Evolutionary conservation across 2,888 invertebrate species (phyloP).

Genomic region (Cremastinae sp.): DNA sequence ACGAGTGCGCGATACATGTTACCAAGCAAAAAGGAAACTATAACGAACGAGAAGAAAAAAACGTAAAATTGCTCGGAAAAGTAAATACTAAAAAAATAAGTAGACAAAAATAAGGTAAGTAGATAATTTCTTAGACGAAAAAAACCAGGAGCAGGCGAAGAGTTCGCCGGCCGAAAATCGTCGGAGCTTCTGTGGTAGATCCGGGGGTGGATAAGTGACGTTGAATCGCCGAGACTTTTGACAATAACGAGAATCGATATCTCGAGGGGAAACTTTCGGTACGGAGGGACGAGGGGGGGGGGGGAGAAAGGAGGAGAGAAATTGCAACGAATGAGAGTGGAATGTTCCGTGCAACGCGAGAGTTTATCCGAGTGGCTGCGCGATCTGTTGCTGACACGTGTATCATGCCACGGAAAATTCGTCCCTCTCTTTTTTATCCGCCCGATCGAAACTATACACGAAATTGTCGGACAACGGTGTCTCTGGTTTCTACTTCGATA

Average conservation of each 20-base stretch:
- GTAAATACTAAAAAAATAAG: no score
- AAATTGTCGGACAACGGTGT: conserved; percentile 18
- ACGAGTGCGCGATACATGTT: no score
- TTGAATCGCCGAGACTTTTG: conserved; percentile 22
- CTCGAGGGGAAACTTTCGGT: neutral
- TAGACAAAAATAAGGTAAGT: no score
- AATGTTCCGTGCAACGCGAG: conserved; percentile 21
- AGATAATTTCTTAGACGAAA: no score
- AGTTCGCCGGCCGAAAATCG: conserved; percentile 3
- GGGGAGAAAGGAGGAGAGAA: neutral
- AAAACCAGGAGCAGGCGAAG: no score
- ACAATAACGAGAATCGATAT: conserved; percentile 37
- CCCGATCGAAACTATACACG: conserved; percentile 7
- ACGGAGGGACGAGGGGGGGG: no score
- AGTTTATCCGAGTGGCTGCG: conserved; percentile 53
- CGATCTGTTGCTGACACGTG: conserved; percentile 54
- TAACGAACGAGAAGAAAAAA: neutral
- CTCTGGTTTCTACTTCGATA: neutral
- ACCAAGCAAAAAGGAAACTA: no score
- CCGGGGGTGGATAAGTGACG: neutral
- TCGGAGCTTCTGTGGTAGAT: neutral
- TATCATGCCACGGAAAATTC: conserved; percentile 41
- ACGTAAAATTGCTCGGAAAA: neutral
- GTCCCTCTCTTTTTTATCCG: neutral
- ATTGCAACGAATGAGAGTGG: conserved; percentile 15